Percentiles rank a stretch among this genome's conserved stretches.
phyloP scores from a whole-genome alignment of 1,140 invertebrate genomes.

The Pogonomyrmex californicus region DNA sequence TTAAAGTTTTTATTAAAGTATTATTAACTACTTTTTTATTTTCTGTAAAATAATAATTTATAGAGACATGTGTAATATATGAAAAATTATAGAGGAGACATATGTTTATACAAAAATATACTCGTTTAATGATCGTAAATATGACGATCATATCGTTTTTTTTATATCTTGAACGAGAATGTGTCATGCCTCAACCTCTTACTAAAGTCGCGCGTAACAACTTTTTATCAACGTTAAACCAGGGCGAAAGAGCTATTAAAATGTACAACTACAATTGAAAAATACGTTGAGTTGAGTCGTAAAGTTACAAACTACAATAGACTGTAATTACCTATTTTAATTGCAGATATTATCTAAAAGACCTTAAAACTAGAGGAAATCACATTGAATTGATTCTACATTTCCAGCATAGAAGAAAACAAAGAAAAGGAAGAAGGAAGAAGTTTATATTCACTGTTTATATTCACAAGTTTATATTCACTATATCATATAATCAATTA shows the following conservation, averaged over 20 bases:
- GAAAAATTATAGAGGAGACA: neutral
- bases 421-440: neutral
- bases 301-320: slow-evolving; percentile 56
- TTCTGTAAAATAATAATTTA: neutral
- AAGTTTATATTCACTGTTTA: too few species aligned
- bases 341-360: slow-evolving; percentile 46
- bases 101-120: neutral
- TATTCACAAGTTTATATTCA: neutral
- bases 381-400: neutral
- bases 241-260: slow-evolving; percentile 50
- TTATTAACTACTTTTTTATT: neutral
- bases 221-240: slow-evolving; percentile 51
- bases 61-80: neutral
- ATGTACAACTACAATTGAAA: slow-evolving; percentile 45
- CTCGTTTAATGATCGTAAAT: neutral
- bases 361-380: slow-evolving; percentile 12
- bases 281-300: slow-evolving; percentile 43
- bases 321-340: slow-evolving; percentile 64
- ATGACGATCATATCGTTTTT: neutral
- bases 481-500: neutral
- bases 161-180: neutral
- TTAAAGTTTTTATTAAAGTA: neutral
- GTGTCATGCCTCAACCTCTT: neutral
- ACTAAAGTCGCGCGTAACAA: neutral
- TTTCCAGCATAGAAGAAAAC: neutral